A percentile compares a stretch with the other conserved stretches of the same genome.
phyloP scores from a whole-genome alignment of 64 coral and sea anemone species.

The Pachyseris speciosa region DNA sequence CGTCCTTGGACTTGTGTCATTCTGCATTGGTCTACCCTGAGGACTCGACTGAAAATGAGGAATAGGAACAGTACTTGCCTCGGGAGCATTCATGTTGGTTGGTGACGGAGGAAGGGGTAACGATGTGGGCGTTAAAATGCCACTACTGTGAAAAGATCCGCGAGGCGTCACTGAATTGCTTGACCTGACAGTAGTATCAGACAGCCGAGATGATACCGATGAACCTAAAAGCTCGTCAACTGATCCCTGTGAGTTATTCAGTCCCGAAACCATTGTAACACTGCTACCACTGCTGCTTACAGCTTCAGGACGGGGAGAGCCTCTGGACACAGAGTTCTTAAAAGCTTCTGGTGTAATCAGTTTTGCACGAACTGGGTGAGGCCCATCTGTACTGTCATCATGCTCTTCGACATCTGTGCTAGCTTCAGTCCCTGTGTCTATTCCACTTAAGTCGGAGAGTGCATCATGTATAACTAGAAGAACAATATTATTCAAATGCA shows the following conservation, averaged over 20 bases:
- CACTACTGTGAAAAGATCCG: conserved; percentile 51
- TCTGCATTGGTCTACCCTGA: background rate
- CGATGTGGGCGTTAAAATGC: conserved; percentile 64
- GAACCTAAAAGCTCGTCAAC: conserved; percentile 45
- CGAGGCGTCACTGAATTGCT: conserved; percentile 70
- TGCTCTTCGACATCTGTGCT: conserved; percentile 88
- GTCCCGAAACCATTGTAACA: conserved; percentile 72
- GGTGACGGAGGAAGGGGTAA: conserved; percentile 73
- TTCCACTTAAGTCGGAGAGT: conserved; percentile 93
- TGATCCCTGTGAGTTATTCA: conserved; percentile 69
- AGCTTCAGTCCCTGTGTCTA: conserved; percentile 85
- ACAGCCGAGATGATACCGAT: conserved; percentile 73
- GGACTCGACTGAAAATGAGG: conserved; percentile 78
- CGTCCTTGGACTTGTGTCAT: background rate
- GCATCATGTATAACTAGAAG: conserved; percentile 77
- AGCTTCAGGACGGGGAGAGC: conserved; percentile 35
- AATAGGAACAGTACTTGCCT: conserved; percentile 72
- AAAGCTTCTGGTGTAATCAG: conserved; percentile 95
- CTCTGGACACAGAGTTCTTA: conserved; percentile 10
- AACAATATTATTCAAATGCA: background rate
- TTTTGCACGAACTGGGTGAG: conserved; percentile 38
- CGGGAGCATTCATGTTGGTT: conserved; percentile 30
- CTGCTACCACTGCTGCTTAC: conserved; percentile 72
- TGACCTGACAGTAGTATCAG: conserved; percentile 79
- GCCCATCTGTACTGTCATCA: conserved; percentile 52